Evolutionary conservation across 2,888 invertebrate genomes (phyloP), one percentile per base, ranked within the genome.

Genomic region (Gymnoscelis rufifasciata): DNA sequence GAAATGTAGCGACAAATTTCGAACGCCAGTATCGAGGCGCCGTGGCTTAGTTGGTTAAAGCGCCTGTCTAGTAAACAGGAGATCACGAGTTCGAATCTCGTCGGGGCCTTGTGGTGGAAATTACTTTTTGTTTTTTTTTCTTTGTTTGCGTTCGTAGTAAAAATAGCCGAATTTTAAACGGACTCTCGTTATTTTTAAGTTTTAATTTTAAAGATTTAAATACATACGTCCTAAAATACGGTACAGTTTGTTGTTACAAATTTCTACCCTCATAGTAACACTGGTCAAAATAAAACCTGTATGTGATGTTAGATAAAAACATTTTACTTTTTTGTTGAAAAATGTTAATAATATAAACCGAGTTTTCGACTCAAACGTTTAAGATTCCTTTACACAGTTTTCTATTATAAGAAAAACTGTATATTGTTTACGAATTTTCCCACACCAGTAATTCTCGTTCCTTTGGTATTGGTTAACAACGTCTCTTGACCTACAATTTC

Each of bases 31-130:
- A 2, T 55, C 53, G 53, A 43, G 79, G 83, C 82, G 79, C 83
- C 83, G 83, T 83, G 83, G 84, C 84, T 83, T 80, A 83, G 79
- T 83, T 82, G 83, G 83, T 83, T 82, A 83, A 83, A 83, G 83
- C 84, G 83, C 84, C 86, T 84, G 86, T 86, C 83, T 83, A 83
- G 83, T 84, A 84, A 83, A 84, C 84, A 84, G 83, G 83, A 84
- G 84, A 84, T 83, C 83, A 67, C 63, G 83, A 83, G 83, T 84
- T 86, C 83, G 83, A 84, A 84, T 83, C 84, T 83, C 81, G 83
- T 67, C 83, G 83, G 84, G 80, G 84, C 84, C 83, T 83, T 43
- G 19, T 19, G 8, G 11, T 37, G 24, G 48, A 28, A n/a, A 12
- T 30, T 1, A 15, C 26, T 6, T 52, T 54, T 54, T 50, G 36